phyloP scores from a whole-genome alignment of 2,113 vertebrate genomes.

The Elaphurus davidianus region DNA sequence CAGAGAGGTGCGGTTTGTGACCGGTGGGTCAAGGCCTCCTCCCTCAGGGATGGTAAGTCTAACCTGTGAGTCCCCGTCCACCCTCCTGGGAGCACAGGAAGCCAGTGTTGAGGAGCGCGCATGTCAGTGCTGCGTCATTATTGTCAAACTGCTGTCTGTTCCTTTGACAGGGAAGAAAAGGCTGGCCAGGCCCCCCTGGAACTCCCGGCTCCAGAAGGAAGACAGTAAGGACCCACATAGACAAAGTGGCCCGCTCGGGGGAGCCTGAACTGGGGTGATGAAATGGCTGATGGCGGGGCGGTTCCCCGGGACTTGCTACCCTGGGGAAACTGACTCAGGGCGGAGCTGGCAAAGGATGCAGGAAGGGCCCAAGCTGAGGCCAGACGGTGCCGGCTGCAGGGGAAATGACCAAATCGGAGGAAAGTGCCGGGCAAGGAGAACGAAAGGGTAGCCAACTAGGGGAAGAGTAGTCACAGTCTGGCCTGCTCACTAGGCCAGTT shows the following conservation, averaged over 20 bases:
- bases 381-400: not conserved
- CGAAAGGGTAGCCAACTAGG: not conserved
- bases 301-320: not conserved
- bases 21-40: not conserved
- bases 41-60: not conserved
- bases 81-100: not conserved
- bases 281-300: not conserved
- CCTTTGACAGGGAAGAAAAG: constrained; percentile 68
- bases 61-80: fast-evolving
- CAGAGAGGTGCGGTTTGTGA: not conserved
- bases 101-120: not conserved
- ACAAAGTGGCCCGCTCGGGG: not conserved
- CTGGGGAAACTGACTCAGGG: not conserved
- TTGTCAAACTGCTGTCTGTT: not conserved
- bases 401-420: not conserved
- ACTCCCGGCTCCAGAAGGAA: constrained; percentile 53
- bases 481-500: not conserved
- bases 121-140: not conserved
- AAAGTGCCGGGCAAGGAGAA: not conserved
- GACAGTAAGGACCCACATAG: constrained; percentile 56
- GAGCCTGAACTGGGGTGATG: not conserved
- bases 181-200: constrained; percentile 51
- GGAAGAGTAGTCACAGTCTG: not conserved
- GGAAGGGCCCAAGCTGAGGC: not conserved
- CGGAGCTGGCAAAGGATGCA: not conserved